phyloP scores from a whole-genome alignment of 2,888 invertebrate species.

The Eupeodes luniger region DNA sequence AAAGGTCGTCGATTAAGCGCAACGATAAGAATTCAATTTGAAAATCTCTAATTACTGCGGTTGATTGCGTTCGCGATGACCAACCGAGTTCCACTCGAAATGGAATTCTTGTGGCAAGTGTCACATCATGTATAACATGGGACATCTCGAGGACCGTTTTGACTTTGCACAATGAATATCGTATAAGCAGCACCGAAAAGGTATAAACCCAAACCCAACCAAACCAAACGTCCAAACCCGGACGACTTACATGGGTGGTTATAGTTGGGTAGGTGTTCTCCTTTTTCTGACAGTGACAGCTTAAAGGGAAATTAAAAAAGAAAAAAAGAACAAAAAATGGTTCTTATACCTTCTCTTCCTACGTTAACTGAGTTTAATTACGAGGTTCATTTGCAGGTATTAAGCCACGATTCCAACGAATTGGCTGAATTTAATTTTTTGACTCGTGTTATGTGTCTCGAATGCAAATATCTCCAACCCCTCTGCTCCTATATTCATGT shows the following conservation, averaged over 20 bases:
- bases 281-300: constrained; percentile 52
- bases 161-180: constrained; percentile 20
- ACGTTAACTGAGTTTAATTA: constrained; percentile 54
- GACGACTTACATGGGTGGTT: constrained; percentile 38
- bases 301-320: constrained; percentile 21
- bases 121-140: constrained; percentile 40
- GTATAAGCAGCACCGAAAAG: constrained; percentile 9
- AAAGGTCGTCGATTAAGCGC: constrained; percentile 61
- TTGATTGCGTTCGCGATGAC: constrained; percentile 31
- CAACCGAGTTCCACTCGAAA: constrained; percentile 35
- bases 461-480: constrained; percentile 33
- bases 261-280: constrained; percentile 41
- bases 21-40: constrained; percentile 63
- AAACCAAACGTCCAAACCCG: not conserved
- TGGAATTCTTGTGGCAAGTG: constrained; percentile 45
- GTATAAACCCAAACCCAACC: constrained; percentile 25
- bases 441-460: constrained; percentile 38
- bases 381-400: constrained; percentile 53
- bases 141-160: not conserved
- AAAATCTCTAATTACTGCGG: constrained; percentile 66
- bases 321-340: constrained; percentile 13
- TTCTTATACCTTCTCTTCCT: constrained; percentile 44
- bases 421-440: constrained; percentile 49
- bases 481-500: not conserved
- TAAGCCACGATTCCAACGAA: constrained; percentile 54